These are phyloP conservation scores for Arge pagana DNA, from an alignment of 2,888 invertebrate genomes.

Conservation along the genomic window DNA sequence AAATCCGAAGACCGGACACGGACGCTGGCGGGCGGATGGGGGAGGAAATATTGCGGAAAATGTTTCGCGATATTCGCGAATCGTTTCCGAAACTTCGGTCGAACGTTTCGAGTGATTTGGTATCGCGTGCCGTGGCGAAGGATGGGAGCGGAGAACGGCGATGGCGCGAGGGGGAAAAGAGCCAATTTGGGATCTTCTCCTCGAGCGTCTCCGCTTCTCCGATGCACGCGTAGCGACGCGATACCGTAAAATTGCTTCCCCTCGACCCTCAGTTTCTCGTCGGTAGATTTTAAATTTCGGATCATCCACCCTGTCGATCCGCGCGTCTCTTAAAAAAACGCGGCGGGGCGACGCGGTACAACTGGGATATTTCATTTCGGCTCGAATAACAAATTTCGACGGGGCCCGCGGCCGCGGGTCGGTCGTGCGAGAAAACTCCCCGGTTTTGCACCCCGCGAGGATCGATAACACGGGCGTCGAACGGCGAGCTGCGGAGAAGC, in stretches of 20 bases:
- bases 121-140: background rate
- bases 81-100: no score
- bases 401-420: no score
- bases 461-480: slow-evolving; percentile 18
- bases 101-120: background rate
- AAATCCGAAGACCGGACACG: no score
- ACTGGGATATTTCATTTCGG: background rate
- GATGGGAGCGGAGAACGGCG: background rate
- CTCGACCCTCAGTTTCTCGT: background rate
- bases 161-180: background rate
- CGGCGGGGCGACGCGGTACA: background rate
- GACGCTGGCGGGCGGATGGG: no score
- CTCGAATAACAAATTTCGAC: background rate
- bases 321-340: background rate
- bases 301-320: background rate
- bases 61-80: background rate
- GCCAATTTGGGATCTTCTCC: slow-evolving; percentile 12
- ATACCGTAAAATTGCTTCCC: slow-evolving; percentile 14
- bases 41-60: no score
- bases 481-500: background rate
- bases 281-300: slow-evolving; percentile 5
- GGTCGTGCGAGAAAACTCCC: background rate
- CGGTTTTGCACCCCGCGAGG: slow-evolving; percentile 8
- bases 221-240: slow-evolving; percentile 2
- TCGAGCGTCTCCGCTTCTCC: background rate